Conservation (phyloP, 2,888 invertebrate species). For the Odontomyia ornata region DNA sequence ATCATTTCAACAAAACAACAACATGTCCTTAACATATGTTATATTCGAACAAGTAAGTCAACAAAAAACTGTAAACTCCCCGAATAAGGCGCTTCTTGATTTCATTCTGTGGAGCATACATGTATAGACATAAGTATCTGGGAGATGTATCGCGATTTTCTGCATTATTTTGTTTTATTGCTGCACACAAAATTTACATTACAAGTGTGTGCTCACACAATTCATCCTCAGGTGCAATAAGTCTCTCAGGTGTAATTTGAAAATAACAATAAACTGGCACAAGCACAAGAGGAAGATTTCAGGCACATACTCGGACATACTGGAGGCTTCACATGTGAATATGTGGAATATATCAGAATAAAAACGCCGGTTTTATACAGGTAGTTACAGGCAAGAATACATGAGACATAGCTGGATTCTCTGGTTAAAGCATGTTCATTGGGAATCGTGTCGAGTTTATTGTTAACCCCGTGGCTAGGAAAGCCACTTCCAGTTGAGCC, state of each 20-base stretch:
- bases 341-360: too few species aligned
- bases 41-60: too few species aligned
- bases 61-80: neutral
- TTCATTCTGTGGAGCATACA: neutral
- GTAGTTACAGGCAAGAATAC: neutral
- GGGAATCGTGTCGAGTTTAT: constrained; percentile 26
- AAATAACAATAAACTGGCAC: constrained; percentile 30
- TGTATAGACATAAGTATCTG: neutral
- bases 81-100: neutral
- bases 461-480: constrained; percentile 23
- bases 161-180: neutral
- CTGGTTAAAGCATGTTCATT: too few species aligned
- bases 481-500: neutral
- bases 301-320: neutral
- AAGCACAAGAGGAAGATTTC: neutral
- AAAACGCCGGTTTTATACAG: neutral
- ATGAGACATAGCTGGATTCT: too few species aligned
- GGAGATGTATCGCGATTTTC: too few species aligned
- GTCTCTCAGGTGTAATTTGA: constrained; percentile 42
- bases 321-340: neutral
- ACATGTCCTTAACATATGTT: neutral
- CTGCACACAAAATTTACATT: constrained; percentile 24
- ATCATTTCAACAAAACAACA: neutral
- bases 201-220: constrained; percentile 22
- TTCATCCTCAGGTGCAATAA: constrained; percentile 28